Conservation (phyloP, 2,113 vertebrate genomes). For the Trochalopteron elliotii region DNA sequence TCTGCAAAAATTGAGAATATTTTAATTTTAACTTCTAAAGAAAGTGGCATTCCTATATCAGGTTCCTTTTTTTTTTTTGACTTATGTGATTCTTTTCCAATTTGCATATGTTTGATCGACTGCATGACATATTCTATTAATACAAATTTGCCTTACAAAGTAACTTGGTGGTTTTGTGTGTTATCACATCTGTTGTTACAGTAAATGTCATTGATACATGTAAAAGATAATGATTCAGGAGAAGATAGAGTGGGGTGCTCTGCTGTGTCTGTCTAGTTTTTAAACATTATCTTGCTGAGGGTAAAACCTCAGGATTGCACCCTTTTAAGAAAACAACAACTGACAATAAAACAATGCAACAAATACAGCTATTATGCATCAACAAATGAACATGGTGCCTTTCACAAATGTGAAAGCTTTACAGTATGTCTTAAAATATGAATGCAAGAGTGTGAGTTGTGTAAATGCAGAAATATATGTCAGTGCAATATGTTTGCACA, state of each 20-base stretch:
- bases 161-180: background rate
- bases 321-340: background rate
- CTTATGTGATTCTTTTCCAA: background rate
- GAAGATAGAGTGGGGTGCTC: background rate
- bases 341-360: background rate
- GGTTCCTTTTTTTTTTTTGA: background rate
- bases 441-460: background rate
- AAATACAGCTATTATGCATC: background rate
- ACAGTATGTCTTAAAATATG: background rate
- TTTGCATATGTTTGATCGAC: background rate
- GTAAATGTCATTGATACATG: background rate
- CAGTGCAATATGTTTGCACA: background rate
- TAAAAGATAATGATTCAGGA: background rate
- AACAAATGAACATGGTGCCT: background rate
- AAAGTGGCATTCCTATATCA: background rate
- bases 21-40: background rate
- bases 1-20: background rate
- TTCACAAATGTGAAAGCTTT: background rate
- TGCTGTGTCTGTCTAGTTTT: background rate
- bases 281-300: background rate
- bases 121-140: background rate
- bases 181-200: background rate
- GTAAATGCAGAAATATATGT: background rate
- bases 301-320: background rate
- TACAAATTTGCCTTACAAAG: background rate